Evolutionary conservation across 2,888 invertebrate genomes (phyloP).

Genomic region (Aspidiotus destructor): DNA sequence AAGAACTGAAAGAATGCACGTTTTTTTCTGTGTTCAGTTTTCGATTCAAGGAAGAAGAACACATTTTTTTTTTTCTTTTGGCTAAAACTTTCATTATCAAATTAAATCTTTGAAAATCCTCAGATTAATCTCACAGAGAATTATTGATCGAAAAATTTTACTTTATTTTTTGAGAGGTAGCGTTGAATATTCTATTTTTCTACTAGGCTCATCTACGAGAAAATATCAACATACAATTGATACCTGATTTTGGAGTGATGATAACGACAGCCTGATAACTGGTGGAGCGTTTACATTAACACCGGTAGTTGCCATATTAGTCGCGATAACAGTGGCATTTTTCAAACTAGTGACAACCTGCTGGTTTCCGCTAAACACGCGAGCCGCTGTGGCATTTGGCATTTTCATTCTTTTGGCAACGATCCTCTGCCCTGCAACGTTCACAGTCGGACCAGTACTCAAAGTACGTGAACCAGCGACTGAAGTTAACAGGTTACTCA

Average conservation of each 20-base stretch:
- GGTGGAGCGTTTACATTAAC: constrained; percentile 21
- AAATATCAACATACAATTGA: no score
- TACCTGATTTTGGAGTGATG: constrained; percentile 22
- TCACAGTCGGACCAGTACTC: constrained; percentile 8
- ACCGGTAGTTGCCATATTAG: constrained; percentile 3
- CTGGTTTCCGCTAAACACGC: constrained; percentile 19
- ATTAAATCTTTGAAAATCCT: no score
- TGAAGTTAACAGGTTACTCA: constrained; percentile 27
- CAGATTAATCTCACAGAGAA: no score
- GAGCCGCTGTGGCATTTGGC: constrained; percentile 20
- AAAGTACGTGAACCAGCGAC: constrained; percentile 6
- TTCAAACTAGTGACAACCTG: constrained; percentile 4
- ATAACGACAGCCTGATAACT: constrained; percentile 25
- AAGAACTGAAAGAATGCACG: no score
- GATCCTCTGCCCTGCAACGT: constrained; percentile 24
- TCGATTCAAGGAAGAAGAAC: no score
- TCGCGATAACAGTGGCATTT: constrained; percentile 18
- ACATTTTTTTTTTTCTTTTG: no score
- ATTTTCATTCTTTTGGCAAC: constrained; percentile 30
- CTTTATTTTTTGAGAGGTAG: no score
- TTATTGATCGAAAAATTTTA: no score
- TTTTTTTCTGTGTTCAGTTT: no score
- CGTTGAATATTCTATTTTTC: no score
- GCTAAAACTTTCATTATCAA: no score
- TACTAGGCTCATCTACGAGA: no score